A percentile compares a stretch with the other conserved stretches of the same genome.
Evolutionary conservation across 2,797 vertebrate species (phyloP).

Genomic region (Oreonectes daqikongensis): DNA sequence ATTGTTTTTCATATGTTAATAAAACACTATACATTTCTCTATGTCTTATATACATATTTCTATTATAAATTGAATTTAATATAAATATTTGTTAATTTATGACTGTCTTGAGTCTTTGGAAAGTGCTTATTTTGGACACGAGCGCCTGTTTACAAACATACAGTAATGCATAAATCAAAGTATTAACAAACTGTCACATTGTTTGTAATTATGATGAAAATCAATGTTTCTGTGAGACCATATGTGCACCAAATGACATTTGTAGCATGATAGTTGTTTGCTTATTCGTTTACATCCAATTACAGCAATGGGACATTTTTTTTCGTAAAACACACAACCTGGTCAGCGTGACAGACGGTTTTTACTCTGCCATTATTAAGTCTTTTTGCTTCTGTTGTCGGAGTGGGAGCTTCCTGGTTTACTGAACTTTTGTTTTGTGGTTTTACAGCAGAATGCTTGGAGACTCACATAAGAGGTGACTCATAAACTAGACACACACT

Average conservation of each 20-base stretch:
- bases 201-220: conserved; percentile 1
- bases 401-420: conserved; percentile 47
- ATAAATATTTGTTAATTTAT: neutral
- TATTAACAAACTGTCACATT: conserved; percentile 14
- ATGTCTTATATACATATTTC: neutral
- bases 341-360: too few species aligned
- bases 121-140: neutral
- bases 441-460: conserved; percentile 51
- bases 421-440: conserved; percentile 47
- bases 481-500: conserved; percentile 54
- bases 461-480: conserved; percentile 48
- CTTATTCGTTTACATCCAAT: conserved; percentile 6
- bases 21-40: neutral
- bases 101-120: neutral
- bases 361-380: too few species aligned
- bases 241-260: conserved; percentile 13
- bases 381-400: conserved; percentile 19
- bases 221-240: neutral
- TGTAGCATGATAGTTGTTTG: conserved; percentile 8
- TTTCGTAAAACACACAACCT: neutral
- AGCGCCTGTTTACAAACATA: neutral
- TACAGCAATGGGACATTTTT: neutral
- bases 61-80: neutral
- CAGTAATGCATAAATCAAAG: conserved; percentile 2
- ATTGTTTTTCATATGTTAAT: neutral